Percentiles rank a stretch among this genome's conserved stretches.
Evolutionary conservation across 2,888 invertebrate species (phyloP).

Genomic region (Thera obeliscata): DNA sequence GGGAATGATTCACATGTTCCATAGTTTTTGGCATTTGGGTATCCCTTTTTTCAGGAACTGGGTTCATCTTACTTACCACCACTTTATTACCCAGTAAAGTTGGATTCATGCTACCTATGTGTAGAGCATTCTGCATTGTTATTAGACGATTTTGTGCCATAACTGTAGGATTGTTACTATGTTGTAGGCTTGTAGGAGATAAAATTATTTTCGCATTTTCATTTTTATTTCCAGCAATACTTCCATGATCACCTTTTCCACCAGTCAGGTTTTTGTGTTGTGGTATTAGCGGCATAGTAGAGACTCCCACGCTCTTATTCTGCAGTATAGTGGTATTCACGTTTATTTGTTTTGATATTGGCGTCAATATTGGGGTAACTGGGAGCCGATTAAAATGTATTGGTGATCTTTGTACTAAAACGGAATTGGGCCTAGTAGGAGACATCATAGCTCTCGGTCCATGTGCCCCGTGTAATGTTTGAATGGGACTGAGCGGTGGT

Average conservation of each 20-base stretch:
- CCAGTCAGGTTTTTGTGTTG: conserved; percentile 71
- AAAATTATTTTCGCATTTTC: conserved; percentile 75
- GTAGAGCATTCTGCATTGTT: conserved; percentile 74
- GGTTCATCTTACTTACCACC: conserved; percentile 63
- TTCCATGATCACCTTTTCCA: conserved; percentile 66
- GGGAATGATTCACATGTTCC: conserved; percentile 62
- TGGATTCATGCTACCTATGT: conserved; percentile 66
- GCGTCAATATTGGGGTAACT: conserved; percentile 83
- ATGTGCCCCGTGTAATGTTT: conserved; percentile 72
- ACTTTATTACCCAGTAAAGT: conserved; percentile 68
- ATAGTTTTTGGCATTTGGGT: conserved; percentile 56
- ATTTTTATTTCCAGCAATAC: conserved; percentile 54
- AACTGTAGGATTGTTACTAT: conserved; percentile 68
- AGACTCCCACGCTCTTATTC: conserved; percentile 61
- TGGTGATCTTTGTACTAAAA: conserved; percentile 74
- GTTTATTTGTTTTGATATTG: conserved; percentile 84
- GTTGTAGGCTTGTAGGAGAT: conserved; percentile 69
- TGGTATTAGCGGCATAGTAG: conserved; percentile 58
- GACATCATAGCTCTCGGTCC: conserved; percentile 73
- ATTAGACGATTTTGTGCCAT: conserved; percentile 78
- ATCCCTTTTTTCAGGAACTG: conserved; percentile 70
- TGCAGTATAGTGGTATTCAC: conserved; percentile 74
- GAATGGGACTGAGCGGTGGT: conserved; percentile 76
- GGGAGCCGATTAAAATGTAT: conserved; percentile 83
- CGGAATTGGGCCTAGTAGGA: conserved; percentile 76